phyloP scores from a whole-genome alignment of 1,140 invertebrate genomes.

The Ooceraea biroi region DNA sequence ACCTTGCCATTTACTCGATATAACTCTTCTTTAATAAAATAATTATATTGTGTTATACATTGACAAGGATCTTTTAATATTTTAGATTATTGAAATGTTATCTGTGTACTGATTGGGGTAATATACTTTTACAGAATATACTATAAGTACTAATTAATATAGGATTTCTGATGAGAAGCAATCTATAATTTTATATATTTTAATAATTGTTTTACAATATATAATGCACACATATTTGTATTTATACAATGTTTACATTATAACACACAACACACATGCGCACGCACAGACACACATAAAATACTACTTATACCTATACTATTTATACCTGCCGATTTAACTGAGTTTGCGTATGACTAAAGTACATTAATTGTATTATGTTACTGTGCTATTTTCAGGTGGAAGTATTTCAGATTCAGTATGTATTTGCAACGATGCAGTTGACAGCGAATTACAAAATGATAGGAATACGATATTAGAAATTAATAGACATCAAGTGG shows the following conservation, averaged over 20 bases:
- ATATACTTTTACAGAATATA: conserved; percentile 16
- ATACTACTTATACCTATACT: background rate
- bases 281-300: no score
- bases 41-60: background rate
- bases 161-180: background rate
- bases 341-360: background rate
- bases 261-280: background rate
- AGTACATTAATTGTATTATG: conserved; percentile 10
- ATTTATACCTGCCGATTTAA: conserved; percentile 12
- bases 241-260: background rate
- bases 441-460: conserved; percentile 65
- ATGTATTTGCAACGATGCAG: conserved; percentile 67
- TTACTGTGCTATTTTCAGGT: conserved; percentile 62
- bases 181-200: background rate
- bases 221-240: background rate
- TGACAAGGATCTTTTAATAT: conserved; percentile 3
- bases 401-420: conserved; percentile 63
- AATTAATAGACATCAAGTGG: conserved; percentile 41
- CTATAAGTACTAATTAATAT: background rate
- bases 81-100: background rate
- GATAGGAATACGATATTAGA: conserved; percentile 53
- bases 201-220: background rate
- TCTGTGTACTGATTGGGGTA: background rate
- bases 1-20: background rate
- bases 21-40: background rate